Base-by-base conservation (phyloP, 2,888 invertebrate genomes). In the Eurytoma californica region DNA sequence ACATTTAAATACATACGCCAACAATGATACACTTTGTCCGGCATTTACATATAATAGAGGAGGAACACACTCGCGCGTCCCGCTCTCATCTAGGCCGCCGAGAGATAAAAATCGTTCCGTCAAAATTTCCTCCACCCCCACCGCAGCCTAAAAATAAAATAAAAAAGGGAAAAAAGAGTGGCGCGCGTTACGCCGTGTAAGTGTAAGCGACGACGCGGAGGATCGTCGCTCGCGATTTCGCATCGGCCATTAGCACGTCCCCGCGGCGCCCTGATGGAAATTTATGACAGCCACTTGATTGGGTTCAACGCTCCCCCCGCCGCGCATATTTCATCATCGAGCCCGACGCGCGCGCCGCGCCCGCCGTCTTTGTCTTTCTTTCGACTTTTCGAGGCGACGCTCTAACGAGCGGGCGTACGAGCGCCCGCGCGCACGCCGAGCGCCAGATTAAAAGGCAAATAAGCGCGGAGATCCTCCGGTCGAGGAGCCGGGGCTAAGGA, bases 211-310 rank as follows among this genome's bases (percentile, higher is more conserved):
- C 49, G 24, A 47, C 28, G 72, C 55, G 16, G n/a, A n/a, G 58
- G 51, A 51, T 20, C 67, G 28, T 53, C 65, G 24, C 57, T 82
- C 80, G 87, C 85, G 86, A 87, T 87, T 87, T 87, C 82, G 86
- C 87, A 87, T 87, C 86, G 86, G 83, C 87, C 86, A 87, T 88
- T 87, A 87, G 87, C 86, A 84, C 84, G 85, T 84, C 85, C 84
- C 83, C 78, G 84, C 78, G 81, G 84, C 83, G 84, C 86, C 86
- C 86, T 89, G 89, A 89, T 89, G 89, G 88, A 88, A 89, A 89
- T 89, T 89, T 89, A 89, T 87, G 89, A 88, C 88, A 86, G 83
- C 86, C 88, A 87, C 89, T 88, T 89, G 89, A 89, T 89, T 89
- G 89, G 88, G 89, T 88, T 89, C 89, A 89, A 89, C 86, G 88